phyloP scores from a whole-genome alignment of 2,113 vertebrate genomes.

The Perca fluviatilis region DNA sequence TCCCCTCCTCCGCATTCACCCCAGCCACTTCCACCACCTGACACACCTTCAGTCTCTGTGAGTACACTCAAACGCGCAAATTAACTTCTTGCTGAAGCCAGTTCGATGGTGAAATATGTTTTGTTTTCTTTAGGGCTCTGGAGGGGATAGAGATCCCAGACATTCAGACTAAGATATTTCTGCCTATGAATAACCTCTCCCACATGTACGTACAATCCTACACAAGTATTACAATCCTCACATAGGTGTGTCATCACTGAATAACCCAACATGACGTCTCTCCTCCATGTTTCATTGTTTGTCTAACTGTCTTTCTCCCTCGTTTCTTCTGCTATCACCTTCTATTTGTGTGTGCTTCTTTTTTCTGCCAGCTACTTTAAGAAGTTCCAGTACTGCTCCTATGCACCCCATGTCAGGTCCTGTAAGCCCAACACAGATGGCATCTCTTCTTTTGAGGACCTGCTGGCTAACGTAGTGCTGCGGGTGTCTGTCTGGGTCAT shows the following conservation, averaged over 20 bases:
- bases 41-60: constrained; percentile 87
- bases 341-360: neutral
- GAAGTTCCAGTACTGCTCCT: constrained; percentile 90
- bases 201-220: constrained; percentile 80
- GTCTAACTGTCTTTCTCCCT: neutral
- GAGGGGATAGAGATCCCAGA: constrained; percentile 86
- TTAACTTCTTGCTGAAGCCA: neutral
- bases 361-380: constrained; percentile 85
- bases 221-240: neutral
- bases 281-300: neutral
- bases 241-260: neutral
- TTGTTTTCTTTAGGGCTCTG: constrained; percentile 81
- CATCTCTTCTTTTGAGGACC: constrained; percentile 90
- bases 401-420: constrained; percentile 86
- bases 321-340: neutral
- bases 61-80: constrained; percentile 62
- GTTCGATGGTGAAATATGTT: neutral
- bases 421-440: constrained; percentile 89
- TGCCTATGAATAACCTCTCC: constrained; percentile 86
- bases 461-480: constrained; percentile 88
- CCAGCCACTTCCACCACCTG: constrained; percentile 81
- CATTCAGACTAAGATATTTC: constrained; percentile 86
- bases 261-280: neutral
- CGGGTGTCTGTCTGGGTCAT: constrained; percentile 90
- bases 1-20: constrained; percentile 80